These are phyloP conservation scores for Crematogaster levior DNA, from an alignment of 2,888 invertebrate species.

Conservation along the genomic window DNA sequence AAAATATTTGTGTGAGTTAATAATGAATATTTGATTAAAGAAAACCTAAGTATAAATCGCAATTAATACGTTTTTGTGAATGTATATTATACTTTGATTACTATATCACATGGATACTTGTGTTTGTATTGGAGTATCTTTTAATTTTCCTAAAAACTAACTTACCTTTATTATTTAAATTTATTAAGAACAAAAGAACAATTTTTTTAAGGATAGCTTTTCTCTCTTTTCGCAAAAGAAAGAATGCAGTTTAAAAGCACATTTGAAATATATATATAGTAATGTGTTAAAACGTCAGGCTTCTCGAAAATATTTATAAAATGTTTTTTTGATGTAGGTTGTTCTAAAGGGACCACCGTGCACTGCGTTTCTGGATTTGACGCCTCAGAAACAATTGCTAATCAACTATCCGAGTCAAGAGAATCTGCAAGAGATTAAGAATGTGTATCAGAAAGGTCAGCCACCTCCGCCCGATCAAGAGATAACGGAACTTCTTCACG, in stretches of 20 bases:
- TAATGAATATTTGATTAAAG: not conserved
- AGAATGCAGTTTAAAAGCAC: not conserved
- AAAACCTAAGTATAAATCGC: not conserved
- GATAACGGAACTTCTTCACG: slow-evolving; percentile 89
- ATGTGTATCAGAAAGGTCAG: slow-evolving; percentile 77
- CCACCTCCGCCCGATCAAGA: slow-evolving; percentile 86
- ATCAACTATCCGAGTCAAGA: slow-evolving; percentile 85
- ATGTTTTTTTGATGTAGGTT: slow-evolving; percentile 10
- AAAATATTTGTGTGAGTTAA: not conserved
- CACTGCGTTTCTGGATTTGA: slow-evolving; percentile 75
- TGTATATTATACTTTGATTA: not conserved
- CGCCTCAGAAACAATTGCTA: slow-evolving; percentile 81
- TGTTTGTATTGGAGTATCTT: not conserved
- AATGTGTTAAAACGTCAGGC: not conserved
- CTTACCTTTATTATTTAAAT: not conserved
- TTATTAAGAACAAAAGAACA: not conserved
- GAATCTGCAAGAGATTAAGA: slow-evolving; percentile 82
- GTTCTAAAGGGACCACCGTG: slow-evolving; percentile 64
- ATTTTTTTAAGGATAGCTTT: not conserved
- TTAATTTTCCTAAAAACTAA: not conserved
- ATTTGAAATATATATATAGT: not conserved
- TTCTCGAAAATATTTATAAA: not conserved
- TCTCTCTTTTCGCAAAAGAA: not conserved
- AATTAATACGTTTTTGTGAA: not conserved
- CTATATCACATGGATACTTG: not conserved